Evolutionary conservation across 1,140 invertebrate genomes (phyloP).

Genomic region (Cydia pomonella): DNA sequence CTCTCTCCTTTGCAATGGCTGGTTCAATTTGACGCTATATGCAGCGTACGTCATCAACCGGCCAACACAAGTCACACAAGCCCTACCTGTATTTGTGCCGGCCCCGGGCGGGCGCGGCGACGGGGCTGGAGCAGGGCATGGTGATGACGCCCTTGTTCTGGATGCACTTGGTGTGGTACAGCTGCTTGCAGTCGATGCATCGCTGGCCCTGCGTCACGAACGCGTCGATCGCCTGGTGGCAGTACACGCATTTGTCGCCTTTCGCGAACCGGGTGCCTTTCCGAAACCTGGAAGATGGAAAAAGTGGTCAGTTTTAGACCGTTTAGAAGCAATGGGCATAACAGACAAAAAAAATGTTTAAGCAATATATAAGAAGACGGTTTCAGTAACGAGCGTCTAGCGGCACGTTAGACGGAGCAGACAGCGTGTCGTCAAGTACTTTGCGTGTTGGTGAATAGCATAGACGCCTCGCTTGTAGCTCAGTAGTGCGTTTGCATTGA

Average conservation of each 20-base stretch:
- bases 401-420: too few relatives aligned
- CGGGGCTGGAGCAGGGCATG: slow-evolving; percentile 83
- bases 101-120: slow-evolving; percentile 53
- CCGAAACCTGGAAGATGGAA: slow-evolving; percentile 80
- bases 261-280: slow-evolving; percentile 87
- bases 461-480: too few relatives aligned
- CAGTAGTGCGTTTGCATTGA: too few relatives aligned
- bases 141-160: slow-evolving; percentile 88
- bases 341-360: background rate
- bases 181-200: slow-evolving; percentile 90
- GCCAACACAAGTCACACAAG: too few relatives aligned
- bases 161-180: slow-evolving; percentile 94
- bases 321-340: too few relatives aligned
- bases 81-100: slow-evolving; percentile 75
- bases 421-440: too few relatives aligned
- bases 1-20: too few relatives aligned
- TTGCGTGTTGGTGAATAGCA: too few relatives aligned
- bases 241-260: slow-evolving; percentile 89
- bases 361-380: background rate
- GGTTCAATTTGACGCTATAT: too few relatives aligned
- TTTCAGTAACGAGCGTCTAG: too few relatives aligned
- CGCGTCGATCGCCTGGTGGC: slow-evolving; percentile 88
- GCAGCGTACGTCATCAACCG: too few relatives aligned
- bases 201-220: slow-evolving; percentile 91
- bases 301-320: background rate